These are phyloP conservation scores for Ophion obscuratus DNA, from an alignment of 2,888 invertebrate species.

Conservation along the genomic window DNA sequence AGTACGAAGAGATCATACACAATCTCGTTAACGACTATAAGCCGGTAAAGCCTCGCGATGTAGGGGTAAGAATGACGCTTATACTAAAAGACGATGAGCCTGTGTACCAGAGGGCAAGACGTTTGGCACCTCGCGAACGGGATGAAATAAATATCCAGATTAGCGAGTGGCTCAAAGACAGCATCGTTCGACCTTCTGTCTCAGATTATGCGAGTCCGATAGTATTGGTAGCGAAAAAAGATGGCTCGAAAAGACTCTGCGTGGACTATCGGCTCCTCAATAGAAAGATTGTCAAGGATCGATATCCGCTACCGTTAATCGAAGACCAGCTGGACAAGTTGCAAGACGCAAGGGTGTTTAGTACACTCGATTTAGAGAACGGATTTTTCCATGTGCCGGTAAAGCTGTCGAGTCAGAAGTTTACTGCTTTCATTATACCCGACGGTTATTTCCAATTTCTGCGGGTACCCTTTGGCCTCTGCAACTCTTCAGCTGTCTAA, in stretches of 20 bases:
- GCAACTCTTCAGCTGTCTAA: neutral
- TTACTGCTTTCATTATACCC: constrained; percentile 1
- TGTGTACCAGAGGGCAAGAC: constrained; percentile 59
- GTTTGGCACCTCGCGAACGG: neutral
- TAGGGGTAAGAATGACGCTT: neutral
- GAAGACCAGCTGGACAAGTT: constrained; percentile 4
- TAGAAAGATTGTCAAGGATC: constrained; percentile 9
- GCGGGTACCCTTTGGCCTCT: constrained; percentile 13
- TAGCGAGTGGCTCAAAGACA: constrained; percentile 8
- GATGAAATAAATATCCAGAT: neutral
- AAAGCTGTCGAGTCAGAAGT: constrained; percentile 2
- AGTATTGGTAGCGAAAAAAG: constrained; percentile 1
- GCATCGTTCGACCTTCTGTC: neutral
- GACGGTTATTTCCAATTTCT: constrained; percentile 5
- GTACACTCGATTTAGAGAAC: constrained; percentile 4
- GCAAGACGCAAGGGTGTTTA: neutral
- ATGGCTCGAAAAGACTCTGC: neutral
- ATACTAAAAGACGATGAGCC: constrained; percentile 74
- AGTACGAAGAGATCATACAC: neutral
- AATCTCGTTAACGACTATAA: neutral
- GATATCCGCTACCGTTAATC: constrained; percentile 12
- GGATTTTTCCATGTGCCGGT: constrained; percentile 9
- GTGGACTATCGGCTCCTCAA: constrained; percentile 5
- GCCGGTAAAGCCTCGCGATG: neutral
- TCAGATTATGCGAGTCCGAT: constrained; percentile 7